phyloP scores from a whole-genome alignment of 2,797 vertebrate genomes.

The Hephaestus fuliginosus region DNA sequence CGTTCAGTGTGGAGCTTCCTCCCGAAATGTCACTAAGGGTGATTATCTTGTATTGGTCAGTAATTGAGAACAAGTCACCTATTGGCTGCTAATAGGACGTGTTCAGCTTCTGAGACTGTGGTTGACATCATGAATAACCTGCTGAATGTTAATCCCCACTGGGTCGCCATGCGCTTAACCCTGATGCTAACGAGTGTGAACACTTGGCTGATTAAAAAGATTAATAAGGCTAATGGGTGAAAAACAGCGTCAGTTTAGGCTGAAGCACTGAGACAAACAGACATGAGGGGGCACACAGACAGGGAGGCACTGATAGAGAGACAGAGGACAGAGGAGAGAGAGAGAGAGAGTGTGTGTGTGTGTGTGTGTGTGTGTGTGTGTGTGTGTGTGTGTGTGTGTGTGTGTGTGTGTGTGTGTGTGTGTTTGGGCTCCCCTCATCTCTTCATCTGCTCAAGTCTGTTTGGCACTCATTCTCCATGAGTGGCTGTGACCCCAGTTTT shows the following conservation, averaged over 20 bases:
- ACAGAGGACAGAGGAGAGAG: constrained; percentile 1
- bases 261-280: constrained; percentile 65
- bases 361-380: constrained; percentile 23
- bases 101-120: constrained; percentile 41
- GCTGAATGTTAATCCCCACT: constrained; percentile 73
- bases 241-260: constrained; percentile 68
- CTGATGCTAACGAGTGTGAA: constrained; percentile 70
- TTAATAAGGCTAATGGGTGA: constrained; percentile 82
- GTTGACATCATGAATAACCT: constrained; percentile 67
- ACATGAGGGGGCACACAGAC: constrained; percentile 49
- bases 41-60: constrained; percentile 72
- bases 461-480: constrained; percentile 72
- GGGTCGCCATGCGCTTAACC: constrained; percentile 56
- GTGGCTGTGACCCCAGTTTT: constrained; percentile 75
- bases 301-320: constrained; percentile 31
- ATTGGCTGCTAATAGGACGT: constrained; percentile 64
- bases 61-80: constrained; percentile 79
- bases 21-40: constrained; percentile 64
- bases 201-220: constrained; percentile 79
- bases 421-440: constrained; percentile 68
- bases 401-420: not conserved
- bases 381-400: constrained; percentile 14
- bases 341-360: not conserved
- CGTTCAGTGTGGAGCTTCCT: constrained; percentile 10
- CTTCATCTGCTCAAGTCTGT: constrained; percentile 72